These are phyloP conservation scores for Protodeltote pygarga DNA, from an alignment of 2,888 invertebrate species.

Conservation along the genomic window DNA sequence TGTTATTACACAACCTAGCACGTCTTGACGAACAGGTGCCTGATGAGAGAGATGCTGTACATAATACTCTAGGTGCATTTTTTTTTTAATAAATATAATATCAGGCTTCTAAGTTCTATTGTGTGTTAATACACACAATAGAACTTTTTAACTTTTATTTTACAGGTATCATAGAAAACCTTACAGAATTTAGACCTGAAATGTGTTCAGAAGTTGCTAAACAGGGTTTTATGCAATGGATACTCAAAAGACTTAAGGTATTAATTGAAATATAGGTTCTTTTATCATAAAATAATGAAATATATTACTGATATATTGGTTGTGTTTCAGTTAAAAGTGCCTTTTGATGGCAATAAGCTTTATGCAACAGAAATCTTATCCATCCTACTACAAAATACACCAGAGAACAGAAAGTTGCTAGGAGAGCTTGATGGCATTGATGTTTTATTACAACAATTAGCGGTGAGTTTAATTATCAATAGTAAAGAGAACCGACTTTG, in stretches of 20 bases:
- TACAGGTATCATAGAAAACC: slow-evolving; percentile 96
- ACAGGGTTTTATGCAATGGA: slow-evolving; percentile 96
- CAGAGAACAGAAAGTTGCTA: slow-evolving; percentile 92
- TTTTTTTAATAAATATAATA: not conserved
- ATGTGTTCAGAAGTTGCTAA: slow-evolving; percentile 94
- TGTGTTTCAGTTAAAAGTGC: slow-evolving; percentile 89
- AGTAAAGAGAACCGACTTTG: too few relatives aligned
- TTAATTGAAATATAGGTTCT: not conserved
- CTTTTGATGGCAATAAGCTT: slow-evolving; percentile 97
- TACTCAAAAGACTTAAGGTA: slow-evolving; percentile 95
- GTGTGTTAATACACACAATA: not conserved
- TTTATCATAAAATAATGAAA: not conserved
- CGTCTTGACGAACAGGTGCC: slow-evolving; percentile 96
- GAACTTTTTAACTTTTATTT: slow-evolving; percentile 23
- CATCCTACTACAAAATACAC: slow-evolving; percentile 96
- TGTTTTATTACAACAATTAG: slow-evolving; percentile 96
- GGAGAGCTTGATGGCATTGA: slow-evolving; percentile 99
- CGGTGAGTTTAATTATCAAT: slow-evolving; percentile 89
- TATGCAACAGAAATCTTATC: slow-evolving; percentile 98
- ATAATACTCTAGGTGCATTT: slow-evolving; percentile 93
- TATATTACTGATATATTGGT: not conserved
- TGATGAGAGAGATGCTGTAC: slow-evolving; percentile 98
- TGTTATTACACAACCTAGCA: slow-evolving; percentile 97
- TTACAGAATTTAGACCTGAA: slow-evolving; percentile 96
- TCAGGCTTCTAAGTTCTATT: too few relatives aligned